Percentiles rank a stretch among this genome's conserved stretches.
These are phyloP conservation scores for Lycophotia porphyrea DNA, from an alignment of 2,888 invertebrate species.

Conservation along the genomic window DNA sequence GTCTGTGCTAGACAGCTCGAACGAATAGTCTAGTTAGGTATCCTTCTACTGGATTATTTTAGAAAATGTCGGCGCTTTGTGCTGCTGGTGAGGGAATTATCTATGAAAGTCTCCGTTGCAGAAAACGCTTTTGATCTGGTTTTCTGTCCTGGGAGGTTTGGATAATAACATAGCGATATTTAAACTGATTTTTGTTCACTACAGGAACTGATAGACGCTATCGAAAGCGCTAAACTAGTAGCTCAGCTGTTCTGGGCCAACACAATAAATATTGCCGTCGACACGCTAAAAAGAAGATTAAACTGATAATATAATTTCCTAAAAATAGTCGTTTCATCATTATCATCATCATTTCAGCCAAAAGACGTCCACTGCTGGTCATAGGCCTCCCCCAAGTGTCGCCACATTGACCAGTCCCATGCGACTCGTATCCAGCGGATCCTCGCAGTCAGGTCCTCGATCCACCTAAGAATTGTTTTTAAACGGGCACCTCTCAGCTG, in stretches of 20 bases:
- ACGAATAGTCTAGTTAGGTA: constrained; percentile 55
- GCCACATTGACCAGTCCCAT: too few relatives aligned
- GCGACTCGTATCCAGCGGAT: too few relatives aligned
- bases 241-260: too few relatives aligned
- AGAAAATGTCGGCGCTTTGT: constrained; percentile 40
- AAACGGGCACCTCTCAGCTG: neutral
- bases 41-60: constrained; percentile 42
- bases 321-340: neutral
- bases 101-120: neutral
- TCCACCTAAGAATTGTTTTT: too few relatives aligned
- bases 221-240: too few relatives aligned
- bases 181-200: neutral
- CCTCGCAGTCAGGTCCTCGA: too few relatives aligned
- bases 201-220: too few relatives aligned
- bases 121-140: neutral
- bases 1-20: constrained; percentile 52
- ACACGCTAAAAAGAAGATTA: too few relatives aligned
- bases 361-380: too few relatives aligned
- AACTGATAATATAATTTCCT: neutral
- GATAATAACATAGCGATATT: neutral
- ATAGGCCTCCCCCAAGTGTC: too few relatives aligned
- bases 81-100: constrained; percentile 12
- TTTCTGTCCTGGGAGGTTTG: neutral
- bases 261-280: too few relatives aligned
- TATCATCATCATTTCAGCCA: too few relatives aligned